These are phyloP conservation scores for Grus americana DNA, from an alignment of 2,113 vertebrate genomes.

Conservation along the genomic window DNA sequence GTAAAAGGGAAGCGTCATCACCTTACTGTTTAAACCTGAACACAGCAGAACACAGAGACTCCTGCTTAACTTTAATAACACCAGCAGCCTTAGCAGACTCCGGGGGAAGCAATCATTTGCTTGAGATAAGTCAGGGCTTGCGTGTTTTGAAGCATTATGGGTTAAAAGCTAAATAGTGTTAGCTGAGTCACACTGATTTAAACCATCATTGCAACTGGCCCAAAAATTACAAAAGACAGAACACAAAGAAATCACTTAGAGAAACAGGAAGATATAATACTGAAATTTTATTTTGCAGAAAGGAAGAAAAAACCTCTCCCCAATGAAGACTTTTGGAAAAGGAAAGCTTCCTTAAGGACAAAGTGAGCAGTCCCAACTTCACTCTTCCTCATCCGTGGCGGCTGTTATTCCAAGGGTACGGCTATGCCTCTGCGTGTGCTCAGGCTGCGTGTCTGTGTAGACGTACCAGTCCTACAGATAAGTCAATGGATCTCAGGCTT, in stretches of 20 bases:
- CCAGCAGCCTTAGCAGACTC: conserved; percentile 1
- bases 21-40: conserved; percentile 52
- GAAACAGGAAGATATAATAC: neutral
- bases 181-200: conserved; percentile 29
- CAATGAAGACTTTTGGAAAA: neutral
- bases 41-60: neutral
- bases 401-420: neutral
- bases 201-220: neutral
- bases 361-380: neutral
- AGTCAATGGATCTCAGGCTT: neutral
- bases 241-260: neutral
- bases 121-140: conserved; percentile 26
- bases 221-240: conserved; percentile 11
- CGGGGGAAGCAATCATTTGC: conserved; percentile 1
- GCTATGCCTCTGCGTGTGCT: neutral
- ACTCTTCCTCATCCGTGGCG: neutral
- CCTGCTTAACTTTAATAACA: conserved; percentile 43
- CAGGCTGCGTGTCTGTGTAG: neutral
- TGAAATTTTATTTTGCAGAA: neutral
- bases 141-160: neutral
- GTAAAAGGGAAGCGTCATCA: conserved; percentile 45
- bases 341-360: neutral
- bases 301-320: neutral
- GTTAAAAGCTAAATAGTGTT: conserved; percentile 15
- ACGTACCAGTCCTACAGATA: neutral